Percentiles rank a stretch among this genome's conserved stretches.
Conservation (phyloP, 2,888 invertebrate genomes). For the Cephus sareptanus region DNA sequence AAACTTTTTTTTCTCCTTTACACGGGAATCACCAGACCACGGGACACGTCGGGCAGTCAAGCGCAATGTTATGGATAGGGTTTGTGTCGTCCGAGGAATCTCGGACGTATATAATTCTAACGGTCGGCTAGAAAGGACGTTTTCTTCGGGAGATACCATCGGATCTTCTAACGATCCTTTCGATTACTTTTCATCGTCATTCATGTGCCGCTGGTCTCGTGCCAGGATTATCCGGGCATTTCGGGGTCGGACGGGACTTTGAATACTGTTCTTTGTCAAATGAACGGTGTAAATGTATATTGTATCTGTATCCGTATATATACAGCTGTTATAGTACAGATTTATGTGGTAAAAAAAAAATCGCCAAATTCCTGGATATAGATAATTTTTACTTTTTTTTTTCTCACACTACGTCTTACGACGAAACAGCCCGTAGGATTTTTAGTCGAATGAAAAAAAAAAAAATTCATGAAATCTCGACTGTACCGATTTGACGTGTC, state of each 20-base stretch:
- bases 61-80: slow-evolving; percentile 15
- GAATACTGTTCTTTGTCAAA: neutral
- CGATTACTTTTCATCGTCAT: neutral
- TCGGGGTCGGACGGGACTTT: neutral
- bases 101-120: neutral
- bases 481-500: neutral
- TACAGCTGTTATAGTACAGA: neutral
- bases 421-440: no score
- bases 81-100: neutral
- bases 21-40: slow-evolving; percentile 32
- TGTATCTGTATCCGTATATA: neutral
- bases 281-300: neutral
- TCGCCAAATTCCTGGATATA: neutral
- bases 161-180: neutral
- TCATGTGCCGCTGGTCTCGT: neutral
- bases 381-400: no score
- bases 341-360: neutral
- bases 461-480: neutral
- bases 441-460: no score
- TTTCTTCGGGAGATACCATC: neutral
- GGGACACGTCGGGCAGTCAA: slow-evolving; percentile 27
- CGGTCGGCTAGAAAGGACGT: neutral
- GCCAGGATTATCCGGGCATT: neutral
- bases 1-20: no score
- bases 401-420: no score